Evolutionary conservation across 1,140 invertebrate genomes (phyloP).

Genomic region (Drosophila ohnishii): DNA sequence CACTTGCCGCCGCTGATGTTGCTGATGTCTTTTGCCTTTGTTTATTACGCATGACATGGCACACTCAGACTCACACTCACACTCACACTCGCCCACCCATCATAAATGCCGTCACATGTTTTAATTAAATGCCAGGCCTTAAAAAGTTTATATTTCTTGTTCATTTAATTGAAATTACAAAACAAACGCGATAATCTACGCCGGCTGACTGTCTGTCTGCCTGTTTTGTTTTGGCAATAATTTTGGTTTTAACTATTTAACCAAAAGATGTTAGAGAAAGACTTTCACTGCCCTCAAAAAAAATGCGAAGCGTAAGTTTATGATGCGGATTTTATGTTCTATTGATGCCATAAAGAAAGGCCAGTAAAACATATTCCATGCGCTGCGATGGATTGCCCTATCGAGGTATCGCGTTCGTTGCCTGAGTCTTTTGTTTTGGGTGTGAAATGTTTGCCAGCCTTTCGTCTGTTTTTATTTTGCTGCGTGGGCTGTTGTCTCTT

Average conservation of each 20-base stretch:
- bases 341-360: constrained; percentile 62
- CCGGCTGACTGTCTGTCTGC: constrained; percentile 5
- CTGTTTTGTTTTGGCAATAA: constrained; percentile 60
- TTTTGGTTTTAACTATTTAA: constrained; percentile 55
- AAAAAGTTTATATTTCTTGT: constrained; percentile 58
- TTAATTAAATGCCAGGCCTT: constrained; percentile 72
- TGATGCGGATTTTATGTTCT: constrained; percentile 64
- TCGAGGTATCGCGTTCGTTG: constrained; percentile 54
- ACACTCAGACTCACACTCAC: constrained; percentile 26
- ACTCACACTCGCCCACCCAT: constrained; percentile 57
- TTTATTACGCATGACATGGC: constrained; percentile 66
- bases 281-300: constrained; percentile 49
- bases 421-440: constrained; percentile 73
- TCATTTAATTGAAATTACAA: constrained; percentile 74
- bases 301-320: constrained; percentile 48
- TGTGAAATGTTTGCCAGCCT: constrained; percentile 26
- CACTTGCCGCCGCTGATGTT: constrained; percentile 31
- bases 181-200: constrained; percentile 31
- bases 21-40: constrained; percentile 52
- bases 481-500: constrained; percentile 30
- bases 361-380: constrained; percentile 31
- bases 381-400: constrained; percentile 9
- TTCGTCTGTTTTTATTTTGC: background rate
- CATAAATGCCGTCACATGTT: constrained; percentile 72
- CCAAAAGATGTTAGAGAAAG: constrained; percentile 53